Percentiles rank a stretch among this genome's conserved stretches.
Evolutionary conservation across 2,888 invertebrate species (phyloP).

Genomic region (Drosophila koepferae): DNA sequence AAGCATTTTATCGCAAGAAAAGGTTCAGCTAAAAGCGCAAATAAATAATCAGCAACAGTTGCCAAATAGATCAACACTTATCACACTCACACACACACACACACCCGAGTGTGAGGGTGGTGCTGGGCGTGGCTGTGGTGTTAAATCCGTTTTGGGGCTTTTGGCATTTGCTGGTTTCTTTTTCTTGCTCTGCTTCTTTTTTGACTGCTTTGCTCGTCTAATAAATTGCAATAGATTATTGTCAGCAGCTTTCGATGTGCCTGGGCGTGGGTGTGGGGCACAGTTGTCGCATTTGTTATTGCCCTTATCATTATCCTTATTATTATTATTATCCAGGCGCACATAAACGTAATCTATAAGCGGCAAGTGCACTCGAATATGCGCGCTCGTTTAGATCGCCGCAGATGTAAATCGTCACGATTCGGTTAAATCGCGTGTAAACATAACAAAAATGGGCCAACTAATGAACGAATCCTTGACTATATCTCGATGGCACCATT

Average conservation of each 20-base stretch:
- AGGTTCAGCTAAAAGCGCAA: constrained; percentile 71
- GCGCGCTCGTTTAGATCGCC: constrained; percentile 35
- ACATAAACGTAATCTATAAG: constrained; percentile 55
- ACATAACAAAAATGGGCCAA: constrained; percentile 34
- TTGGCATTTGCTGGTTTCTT: constrained; percentile 47
- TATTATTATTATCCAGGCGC: constrained; percentile 21
- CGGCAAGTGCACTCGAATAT: constrained; percentile 39
- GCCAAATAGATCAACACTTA: constrained; percentile 75
- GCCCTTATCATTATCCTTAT: constrained; percentile 26
- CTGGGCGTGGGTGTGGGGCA: constrained; percentile 26
- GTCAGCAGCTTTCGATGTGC: constrained; percentile 60
- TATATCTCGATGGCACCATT: not conserved
- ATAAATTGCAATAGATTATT: constrained; percentile 78
- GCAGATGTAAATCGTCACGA: constrained; percentile 76
- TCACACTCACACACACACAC: constrained; percentile 14
- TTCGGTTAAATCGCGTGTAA: constrained; percentile 59
- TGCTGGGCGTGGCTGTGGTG: constrained; percentile 48
- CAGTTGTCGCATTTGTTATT: constrained; percentile 61
- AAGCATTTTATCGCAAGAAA: constrained; percentile 42
- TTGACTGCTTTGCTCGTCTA: constrained; percentile 33
- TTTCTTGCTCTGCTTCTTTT: constrained; percentile 25
- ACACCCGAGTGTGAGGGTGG: not conserved
- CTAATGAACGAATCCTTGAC: constrained; percentile 33
- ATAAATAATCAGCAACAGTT: constrained; percentile 80
- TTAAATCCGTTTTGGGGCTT: constrained; percentile 64